Conservation (phyloP, 2,888 invertebrate genomes). For the Volucella zonaria region DNA sequence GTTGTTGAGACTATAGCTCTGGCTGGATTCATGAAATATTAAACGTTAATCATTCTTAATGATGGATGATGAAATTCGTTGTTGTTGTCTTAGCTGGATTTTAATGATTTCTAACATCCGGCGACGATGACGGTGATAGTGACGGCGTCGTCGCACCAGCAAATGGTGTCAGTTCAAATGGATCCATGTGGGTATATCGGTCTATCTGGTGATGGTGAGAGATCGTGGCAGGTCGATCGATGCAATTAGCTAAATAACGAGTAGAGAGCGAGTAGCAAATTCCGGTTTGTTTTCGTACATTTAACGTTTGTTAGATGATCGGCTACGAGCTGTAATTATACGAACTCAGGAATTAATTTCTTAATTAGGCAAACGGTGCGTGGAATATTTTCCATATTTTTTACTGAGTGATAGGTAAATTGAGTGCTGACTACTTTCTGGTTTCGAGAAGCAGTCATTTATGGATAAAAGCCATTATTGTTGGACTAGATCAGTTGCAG, state of each 20-base stretch:
- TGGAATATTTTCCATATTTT: constrained; percentile 52
- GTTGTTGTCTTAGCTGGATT: constrained; percentile 57
- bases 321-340: constrained; percentile 42
- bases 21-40: constrained; percentile 70
- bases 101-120: constrained; percentile 71
- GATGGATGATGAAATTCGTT: constrained; percentile 73
- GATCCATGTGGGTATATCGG: constrained; percentile 28
- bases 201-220: constrained; percentile 39
- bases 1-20: constrained; percentile 50
- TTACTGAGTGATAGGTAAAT: constrained; percentile 16
- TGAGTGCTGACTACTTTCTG: constrained; percentile 30
- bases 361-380: constrained; percentile 39
- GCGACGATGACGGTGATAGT: constrained; percentile 43
- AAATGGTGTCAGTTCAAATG: constrained; percentile 65
- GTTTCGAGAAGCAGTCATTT: constrained; percentile 4
- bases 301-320: background rate
- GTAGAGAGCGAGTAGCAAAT: constrained; percentile 40
- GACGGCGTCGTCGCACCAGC: constrained; percentile 28
- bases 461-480: background rate
- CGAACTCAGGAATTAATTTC: constrained; percentile 57
- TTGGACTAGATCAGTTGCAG: background rate
- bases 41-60: constrained; percentile 74
- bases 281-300: constrained; percentile 39
- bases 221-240: constrained; percentile 61
- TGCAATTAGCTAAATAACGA: constrained; percentile 43